Conservation (phyloP, 2,113 vertebrate genomes). For the Chinchilla lanigera region DNA sequence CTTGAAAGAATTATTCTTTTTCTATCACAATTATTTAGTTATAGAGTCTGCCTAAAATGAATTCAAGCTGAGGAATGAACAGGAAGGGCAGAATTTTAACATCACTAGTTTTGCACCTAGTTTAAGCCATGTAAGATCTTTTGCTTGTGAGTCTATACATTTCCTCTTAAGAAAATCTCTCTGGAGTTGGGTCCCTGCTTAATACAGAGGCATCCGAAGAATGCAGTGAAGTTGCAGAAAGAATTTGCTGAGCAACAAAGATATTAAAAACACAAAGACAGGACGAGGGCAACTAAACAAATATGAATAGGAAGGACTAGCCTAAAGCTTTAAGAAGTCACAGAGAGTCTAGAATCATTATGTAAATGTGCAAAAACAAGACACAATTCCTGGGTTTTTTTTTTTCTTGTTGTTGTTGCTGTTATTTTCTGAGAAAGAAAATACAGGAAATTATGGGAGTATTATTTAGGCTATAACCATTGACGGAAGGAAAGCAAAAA, state of each 20-base stretch:
- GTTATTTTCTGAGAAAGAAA: constrained; percentile 34
- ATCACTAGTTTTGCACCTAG: constrained; percentile 14
- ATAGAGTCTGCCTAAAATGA: neutral
- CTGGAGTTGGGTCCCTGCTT: neutral
- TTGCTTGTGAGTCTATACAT: neutral
- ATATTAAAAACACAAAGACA: constrained; percentile 22
- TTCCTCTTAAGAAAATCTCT: neutral
- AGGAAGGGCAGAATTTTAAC: neutral
- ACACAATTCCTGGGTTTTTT: neutral
- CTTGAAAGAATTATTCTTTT: neutral
- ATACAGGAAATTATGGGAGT: constrained; percentile 20
- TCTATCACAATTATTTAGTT: neutral
- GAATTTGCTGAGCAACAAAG: constrained; percentile 3
- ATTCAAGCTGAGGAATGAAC: neutral
- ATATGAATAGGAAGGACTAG: neutral
- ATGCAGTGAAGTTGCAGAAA: neutral
- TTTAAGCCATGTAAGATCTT: neutral
- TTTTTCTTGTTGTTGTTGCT: neutral
- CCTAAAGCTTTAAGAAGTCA: neutral
- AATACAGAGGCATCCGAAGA: constrained; percentile 12
- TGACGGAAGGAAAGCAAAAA: constrained; percentile 43
- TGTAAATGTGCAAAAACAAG: constrained; percentile 14
- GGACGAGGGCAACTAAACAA: neutral
- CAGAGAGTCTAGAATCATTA: neutral
- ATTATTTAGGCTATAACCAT: neutral